phyloP scores from a whole-genome alignment of 2,888 invertebrate genomes.

The Cheilosia vulpina region DNA sequence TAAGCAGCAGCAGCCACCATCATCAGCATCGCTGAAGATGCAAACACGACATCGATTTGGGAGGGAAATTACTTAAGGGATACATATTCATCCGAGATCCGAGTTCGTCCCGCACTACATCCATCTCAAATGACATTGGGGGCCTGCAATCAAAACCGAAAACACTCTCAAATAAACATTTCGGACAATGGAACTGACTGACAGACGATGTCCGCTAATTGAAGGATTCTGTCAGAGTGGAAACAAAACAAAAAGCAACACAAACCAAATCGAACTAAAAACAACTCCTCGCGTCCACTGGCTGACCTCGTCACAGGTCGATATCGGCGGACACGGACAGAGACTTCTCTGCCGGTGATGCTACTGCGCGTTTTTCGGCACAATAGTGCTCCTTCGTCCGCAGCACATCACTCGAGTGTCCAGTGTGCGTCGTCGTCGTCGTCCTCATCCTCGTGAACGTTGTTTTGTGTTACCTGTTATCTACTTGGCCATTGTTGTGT shows the following conservation, averaged over 20 bases:
- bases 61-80: conserved; percentile 66
- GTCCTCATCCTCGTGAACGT: conserved; percentile 36
- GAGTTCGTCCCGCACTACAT: conserved; percentile 19
- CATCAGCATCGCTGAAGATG: conserved; percentile 50
- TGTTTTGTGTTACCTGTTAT: conserved; percentile 70
- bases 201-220: conserved; percentile 74
- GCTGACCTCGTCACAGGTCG: conserved; percentile 73
- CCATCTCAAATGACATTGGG: conserved; percentile 67
- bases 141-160: conserved; percentile 49
- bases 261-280: conserved; percentile 24
- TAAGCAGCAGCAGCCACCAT: conserved; percentile 22
- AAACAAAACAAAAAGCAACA: conserved; percentile 15
- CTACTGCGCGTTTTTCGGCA: conserved; percentile 73
- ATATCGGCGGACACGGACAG: conserved; percentile 4
- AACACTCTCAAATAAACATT: conserved; percentile 74
- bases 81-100: conserved; percentile 59
- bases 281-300: conserved; percentile 18
- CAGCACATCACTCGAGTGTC: conserved; percentile 61
- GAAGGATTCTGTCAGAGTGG: conserved; percentile 75
- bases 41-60: conserved; percentile 66
- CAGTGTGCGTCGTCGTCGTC: conserved; percentile 52
- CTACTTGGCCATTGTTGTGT: conserved; percentile 71
- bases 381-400: conserved; percentile 32
- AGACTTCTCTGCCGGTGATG: conserved; percentile 42
- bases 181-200: conserved; percentile 72